phyloP scores from a whole-genome alignment of 1,140 invertebrate species.

The Ips typographus region DNA sequence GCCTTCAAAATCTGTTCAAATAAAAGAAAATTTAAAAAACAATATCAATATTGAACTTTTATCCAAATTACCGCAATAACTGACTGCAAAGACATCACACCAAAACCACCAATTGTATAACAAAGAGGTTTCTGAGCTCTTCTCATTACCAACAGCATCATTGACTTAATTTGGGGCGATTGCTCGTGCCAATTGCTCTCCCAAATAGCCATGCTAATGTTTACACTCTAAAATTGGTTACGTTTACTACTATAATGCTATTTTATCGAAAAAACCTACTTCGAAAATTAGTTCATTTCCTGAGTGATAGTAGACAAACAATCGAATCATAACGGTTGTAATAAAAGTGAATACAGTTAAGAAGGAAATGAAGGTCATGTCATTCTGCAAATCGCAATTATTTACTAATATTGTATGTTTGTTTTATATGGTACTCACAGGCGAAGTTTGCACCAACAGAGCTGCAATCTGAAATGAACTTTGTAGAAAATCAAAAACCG shows the following conservation, averaged over 20 bases:
- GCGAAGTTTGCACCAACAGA: neutral
- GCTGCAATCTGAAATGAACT: conserved; percentile 25
- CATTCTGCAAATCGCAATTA: neutral
- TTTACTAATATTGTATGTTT: neutral
- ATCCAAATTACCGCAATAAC: conserved; percentile 25
- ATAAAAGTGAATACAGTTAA: neutral
- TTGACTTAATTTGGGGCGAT: conserved; percentile 17
- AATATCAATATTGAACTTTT: neutral
- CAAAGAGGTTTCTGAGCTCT: conserved; percentile 16
- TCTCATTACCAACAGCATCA: conserved; percentile 34
- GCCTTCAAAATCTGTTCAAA: conserved; percentile 7
- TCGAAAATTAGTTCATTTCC: conserved; percentile 20
- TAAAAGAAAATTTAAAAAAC: neutral
- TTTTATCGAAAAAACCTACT: neutral
- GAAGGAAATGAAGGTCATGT: neutral
- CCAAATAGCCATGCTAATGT: conserved; percentile 22
- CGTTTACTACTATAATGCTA: neutral
- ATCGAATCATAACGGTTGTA: conserved; percentile 9
- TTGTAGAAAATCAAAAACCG: conserved; percentile 27
- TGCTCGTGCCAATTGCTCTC: conserved; percentile 33
- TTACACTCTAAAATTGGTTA: conserved; percentile 20
- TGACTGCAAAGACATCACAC: conserved; percentile 28
- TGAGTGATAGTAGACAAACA: conserved; percentile 24
- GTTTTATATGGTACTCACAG: neutral
- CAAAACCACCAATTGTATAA: conserved; percentile 27